Conservation (phyloP, 2,113 vertebrate species). For the Sapayoa aenigma region DNA sequence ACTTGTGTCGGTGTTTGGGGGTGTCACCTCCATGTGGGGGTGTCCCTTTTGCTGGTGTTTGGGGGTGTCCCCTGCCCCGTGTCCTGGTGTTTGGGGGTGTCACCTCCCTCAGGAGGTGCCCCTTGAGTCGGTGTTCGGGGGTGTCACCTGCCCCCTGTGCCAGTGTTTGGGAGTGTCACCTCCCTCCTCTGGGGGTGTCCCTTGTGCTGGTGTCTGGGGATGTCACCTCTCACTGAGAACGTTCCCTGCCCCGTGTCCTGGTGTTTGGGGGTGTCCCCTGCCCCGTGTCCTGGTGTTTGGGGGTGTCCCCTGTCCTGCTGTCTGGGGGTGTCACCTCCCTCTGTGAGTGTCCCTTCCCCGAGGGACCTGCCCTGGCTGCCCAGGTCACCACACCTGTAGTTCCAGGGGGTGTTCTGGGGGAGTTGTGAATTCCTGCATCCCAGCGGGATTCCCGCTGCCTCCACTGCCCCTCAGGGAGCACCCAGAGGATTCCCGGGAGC, state of each 20-base stretch:
- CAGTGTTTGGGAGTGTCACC: background rate
- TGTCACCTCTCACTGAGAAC: no score
- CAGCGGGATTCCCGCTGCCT: conserved; percentile 21
- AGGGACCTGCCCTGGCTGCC: background rate
- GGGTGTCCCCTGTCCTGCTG: background rate
- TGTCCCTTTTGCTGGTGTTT: background rate
- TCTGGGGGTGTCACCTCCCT: no score
- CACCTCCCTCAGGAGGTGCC: background rate
- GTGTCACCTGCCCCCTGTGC: background rate
- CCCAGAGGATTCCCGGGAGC: background rate
- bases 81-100: background rate
- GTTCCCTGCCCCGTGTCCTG: background rate
- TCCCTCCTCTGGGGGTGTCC: no score
- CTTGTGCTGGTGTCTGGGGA: background rate
- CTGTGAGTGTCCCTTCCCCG: background rate
- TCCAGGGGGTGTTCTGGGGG: background rate
- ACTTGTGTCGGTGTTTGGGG: no score
- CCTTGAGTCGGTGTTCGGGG: background rate
- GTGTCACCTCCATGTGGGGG: no score
- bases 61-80: background rate
- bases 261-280: background rate
- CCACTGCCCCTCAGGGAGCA: background rate
- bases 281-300: no score
- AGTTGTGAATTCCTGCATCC: background rate
- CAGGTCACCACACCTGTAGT: background rate